These are phyloP conservation scores for Frankliniella fusca DNA, from an alignment of 2,888 invertebrate genomes.

Conservation along the genomic window DNA sequence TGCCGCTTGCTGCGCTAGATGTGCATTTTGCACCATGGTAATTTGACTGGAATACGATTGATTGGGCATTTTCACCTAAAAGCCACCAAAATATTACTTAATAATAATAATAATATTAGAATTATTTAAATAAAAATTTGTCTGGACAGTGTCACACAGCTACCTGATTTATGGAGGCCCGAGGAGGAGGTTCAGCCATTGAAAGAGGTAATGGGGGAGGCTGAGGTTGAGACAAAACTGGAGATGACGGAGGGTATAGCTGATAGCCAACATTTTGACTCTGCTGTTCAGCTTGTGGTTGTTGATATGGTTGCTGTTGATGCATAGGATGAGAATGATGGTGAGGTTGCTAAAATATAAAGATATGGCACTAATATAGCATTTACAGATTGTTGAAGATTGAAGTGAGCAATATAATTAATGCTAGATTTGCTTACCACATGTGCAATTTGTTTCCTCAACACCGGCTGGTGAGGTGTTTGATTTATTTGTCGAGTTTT, in stretches of 20 bases:
- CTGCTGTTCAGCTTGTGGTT: conserved; percentile 42
- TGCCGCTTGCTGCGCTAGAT: neutral
- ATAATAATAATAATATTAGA: neutral
- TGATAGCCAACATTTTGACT: conserved; percentile 35
- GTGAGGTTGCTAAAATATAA: conserved; percentile 35
- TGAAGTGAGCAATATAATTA: neutral
- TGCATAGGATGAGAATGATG: conserved; percentile 38
- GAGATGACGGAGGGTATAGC: neutral
- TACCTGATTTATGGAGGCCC: conserved; percentile 9
- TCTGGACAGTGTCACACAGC: neutral
- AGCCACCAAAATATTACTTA: neutral
- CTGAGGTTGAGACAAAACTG: conserved; percentile 26
- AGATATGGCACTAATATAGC: neutral
- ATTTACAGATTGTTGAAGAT: neutral
- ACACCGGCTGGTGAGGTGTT: neutral
- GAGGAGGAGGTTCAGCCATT: conserved; percentile 15
- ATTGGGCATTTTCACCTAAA: neutral
- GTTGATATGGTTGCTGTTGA: conserved; percentile 39
- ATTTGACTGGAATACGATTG: neutral
- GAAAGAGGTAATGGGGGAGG: neutral
- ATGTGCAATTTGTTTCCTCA: conserved; percentile 1
- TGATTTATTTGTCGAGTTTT: neutral
- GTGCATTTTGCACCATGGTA: neutral
- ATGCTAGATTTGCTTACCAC: neutral
- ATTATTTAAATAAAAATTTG: neutral